phyloP scores from a whole-genome alignment of 2,113 vertebrate species.

The Pelecanus crispus region DNA sequence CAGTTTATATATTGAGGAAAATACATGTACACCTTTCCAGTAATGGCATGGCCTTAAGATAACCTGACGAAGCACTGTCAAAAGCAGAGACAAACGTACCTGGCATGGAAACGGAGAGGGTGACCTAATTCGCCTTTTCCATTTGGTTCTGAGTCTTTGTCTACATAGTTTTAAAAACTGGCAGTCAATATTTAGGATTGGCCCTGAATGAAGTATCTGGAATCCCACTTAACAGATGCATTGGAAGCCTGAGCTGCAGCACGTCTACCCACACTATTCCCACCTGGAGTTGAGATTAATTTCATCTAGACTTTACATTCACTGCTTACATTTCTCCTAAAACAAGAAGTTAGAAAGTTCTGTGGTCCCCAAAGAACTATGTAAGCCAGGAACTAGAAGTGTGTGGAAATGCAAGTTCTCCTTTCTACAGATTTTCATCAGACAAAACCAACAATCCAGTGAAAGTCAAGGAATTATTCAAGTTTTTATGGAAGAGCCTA shows the following conservation, averaged over 20 bases:
- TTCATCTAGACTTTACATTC: not conserved
- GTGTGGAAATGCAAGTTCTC: not conserved
- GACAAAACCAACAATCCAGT: not conserved
- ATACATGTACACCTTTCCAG: not conserved
- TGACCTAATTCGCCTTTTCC: not conserved
- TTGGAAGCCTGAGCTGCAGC: not conserved
- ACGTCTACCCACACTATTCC: not conserved
- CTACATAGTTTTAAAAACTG: not conserved
- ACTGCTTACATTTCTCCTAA: not conserved
- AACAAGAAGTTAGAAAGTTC: not conserved
- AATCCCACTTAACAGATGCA: constrained; percentile 3
- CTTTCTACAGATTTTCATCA: not conserved
- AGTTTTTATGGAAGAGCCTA: not conserved
- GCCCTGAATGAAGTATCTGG: constrained; percentile 9
- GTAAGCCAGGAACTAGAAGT: not conserved
- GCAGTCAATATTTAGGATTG: not conserved
- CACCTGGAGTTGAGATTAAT: not conserved
- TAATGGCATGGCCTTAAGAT: not conserved
- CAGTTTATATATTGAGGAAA: not conserved
- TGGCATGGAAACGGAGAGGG: not conserved
- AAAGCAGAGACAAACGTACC: not conserved
- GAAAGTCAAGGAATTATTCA: not conserved
- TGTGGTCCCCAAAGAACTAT: not conserved
- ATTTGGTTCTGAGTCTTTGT: not conserved
- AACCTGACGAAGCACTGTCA: not conserved